Evolutionary conservation across 2,113 vertebrate genomes (phyloP).

Genomic region (Myrmecobius fasciatus): DNA sequence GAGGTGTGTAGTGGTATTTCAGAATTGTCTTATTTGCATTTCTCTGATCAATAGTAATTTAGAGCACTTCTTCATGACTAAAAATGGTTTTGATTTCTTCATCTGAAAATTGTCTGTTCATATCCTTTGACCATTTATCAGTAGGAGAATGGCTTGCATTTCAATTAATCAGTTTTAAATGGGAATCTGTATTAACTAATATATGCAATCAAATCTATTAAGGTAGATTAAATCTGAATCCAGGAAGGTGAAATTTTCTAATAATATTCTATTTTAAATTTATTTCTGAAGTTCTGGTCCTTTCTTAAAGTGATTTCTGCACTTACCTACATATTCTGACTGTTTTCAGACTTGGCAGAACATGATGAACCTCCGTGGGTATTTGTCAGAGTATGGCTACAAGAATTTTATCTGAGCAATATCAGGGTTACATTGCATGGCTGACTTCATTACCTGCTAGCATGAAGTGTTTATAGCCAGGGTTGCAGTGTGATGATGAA

Average conservation of each 20-base stretch:
- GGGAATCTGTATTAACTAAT: not conserved
- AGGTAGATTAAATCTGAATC: not conserved
- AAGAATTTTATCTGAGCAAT: slow-evolving; percentile 38
- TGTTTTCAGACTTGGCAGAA: slow-evolving; percentile 48
- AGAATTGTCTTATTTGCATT: no score
- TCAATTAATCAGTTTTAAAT: slow-evolving; percentile 38
- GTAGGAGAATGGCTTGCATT: not conserved
- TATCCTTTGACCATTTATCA: no score
- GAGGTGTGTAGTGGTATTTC: no score
- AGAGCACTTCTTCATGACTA: no score
- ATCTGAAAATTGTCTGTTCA: no score
- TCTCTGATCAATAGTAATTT: no score
- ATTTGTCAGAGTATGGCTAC: slow-evolving; percentile 44
- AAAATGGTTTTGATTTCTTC: no score
- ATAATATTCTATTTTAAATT: not conserved
- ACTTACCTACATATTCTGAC: not conserved
- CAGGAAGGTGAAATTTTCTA: not conserved
- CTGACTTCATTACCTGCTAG: slow-evolving; percentile 49
- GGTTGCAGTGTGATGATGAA: slow-evolving; percentile 54
- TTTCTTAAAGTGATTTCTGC: not conserved
- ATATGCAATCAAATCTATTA: slow-evolving; percentile 19
- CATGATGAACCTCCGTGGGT: slow-evolving; percentile 46
- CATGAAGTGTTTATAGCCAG: slow-evolving; percentile 7
- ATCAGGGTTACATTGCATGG: slow-evolving; percentile 29
- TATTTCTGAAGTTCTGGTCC: not conserved